phyloP scores from a whole-genome alignment of 2,797 vertebrate species.

The Thalassophryne amazonica region DNA sequence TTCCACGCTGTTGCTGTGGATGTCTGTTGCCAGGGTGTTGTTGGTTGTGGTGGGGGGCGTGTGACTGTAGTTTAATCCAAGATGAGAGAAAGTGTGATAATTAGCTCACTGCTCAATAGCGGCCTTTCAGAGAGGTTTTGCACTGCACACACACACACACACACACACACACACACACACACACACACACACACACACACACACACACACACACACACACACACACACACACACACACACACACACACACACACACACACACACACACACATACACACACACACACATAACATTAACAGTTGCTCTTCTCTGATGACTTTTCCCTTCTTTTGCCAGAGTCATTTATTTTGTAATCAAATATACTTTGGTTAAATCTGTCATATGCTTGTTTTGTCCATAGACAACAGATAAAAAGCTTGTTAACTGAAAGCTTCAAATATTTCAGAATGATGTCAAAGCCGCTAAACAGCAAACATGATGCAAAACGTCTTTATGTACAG shows the following conservation, averaged over 20 bases:
- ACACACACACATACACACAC: constrained; percentile 9
- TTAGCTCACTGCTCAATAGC: constrained; percentile 62
- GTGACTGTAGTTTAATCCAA: constrained; percentile 70
- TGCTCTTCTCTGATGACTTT: constrained; percentile 27
- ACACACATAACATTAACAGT: constrained; percentile 23
- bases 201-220: constrained; percentile 9
- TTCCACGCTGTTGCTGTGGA: constrained; percentile 57
- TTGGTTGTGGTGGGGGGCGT: constrained; percentile 35
- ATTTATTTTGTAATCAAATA: constrained; percentile 35
- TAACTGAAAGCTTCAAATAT: constrained; percentile 12
- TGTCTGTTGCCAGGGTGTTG: constrained; percentile 57
- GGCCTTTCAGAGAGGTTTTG: constrained; percentile 55
- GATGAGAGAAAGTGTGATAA: constrained; percentile 69
- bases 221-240: constrained; percentile 15
- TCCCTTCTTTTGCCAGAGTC: constrained; percentile 24
- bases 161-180: neutral
- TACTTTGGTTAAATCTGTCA: constrained; percentile 32
- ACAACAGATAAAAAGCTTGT: constrained; percentile 18
- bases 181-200: neutral
- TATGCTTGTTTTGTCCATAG: constrained; percentile 42
- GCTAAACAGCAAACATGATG: constrained; percentile 1
- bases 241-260: constrained; percentile 9
- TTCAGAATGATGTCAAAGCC: constrained; percentile 2
- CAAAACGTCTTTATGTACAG: neutral
- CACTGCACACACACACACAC: constrained; percentile 11